Conservation (phyloP, 2,113 vertebrate genomes). For the Marmota monax region DNA sequence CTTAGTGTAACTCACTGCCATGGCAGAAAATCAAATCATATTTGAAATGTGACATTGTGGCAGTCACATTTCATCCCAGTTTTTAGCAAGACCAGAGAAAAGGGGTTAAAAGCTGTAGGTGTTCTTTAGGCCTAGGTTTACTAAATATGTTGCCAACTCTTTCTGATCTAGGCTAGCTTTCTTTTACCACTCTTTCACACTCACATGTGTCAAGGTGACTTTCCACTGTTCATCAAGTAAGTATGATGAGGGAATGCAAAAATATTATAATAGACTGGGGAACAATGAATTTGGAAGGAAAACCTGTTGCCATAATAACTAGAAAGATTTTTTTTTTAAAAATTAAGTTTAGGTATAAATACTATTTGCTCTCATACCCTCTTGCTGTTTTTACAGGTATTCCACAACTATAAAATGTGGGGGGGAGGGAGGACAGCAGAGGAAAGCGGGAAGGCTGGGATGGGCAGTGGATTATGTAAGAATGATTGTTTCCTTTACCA, state of each 20-base stretch:
- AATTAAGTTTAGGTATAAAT: background rate
- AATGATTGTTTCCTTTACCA: constrained; percentile 24
- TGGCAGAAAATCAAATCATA: background rate
- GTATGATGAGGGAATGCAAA: background rate
- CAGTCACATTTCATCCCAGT: background rate
- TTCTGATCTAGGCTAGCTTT: background rate
- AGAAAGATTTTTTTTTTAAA: background rate
- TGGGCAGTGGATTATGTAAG: constrained; percentile 7
- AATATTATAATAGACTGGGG: background rate
- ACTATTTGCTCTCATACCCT: background rate
- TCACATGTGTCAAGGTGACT: background rate
- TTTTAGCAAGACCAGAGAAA: constrained; percentile 53
- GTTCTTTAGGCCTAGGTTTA: background rate
- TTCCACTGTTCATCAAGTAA: background rate
- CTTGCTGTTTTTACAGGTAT: background rate
- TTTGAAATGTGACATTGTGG: background rate
- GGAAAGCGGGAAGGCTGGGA: background rate
- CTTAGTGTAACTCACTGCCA: background rate
- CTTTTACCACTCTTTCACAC: background rate
- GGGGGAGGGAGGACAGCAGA: background rate
- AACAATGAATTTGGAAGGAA: constrained; percentile 12
- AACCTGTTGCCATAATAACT: background rate
- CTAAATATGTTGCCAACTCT: background rate
- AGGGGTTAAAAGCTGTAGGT: background rate
- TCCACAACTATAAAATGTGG: background rate